A percentile compares a stretch with the other conserved stretches of the same genome.
Evolutionary conservation across 1,140 invertebrate species (phyloP).

Genomic region (Cotesia vestalis): DNA sequence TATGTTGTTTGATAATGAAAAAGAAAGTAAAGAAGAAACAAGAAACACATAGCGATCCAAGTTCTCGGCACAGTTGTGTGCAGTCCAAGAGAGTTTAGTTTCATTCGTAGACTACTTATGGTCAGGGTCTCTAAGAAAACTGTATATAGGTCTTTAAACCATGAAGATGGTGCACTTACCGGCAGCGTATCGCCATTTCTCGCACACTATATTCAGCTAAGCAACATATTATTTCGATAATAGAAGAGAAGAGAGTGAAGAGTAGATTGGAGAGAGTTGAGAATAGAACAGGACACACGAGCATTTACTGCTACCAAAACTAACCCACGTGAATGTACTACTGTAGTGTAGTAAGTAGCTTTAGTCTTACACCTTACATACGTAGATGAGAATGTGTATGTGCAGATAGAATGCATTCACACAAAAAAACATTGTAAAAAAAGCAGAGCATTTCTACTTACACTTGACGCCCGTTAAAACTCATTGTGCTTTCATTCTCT

Average conservation of each 20-base stretch:
- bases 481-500: too few species aligned
- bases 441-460: conserved; percentile 10
- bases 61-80: background rate
- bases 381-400: background rate
- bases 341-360: background rate
- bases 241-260: too few species aligned
- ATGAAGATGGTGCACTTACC: conserved; percentile 34
- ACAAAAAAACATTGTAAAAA: background rate
- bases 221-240: background rate
- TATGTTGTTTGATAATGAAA: background rate
- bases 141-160: conserved; percentile 3
- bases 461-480: background rate
- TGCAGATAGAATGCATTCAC: background rate
- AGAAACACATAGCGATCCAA: background rate
- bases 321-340: conserved; percentile 43
- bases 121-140: background rate
- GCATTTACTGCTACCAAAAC: conserved; percentile 47
- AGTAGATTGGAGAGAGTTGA: too few species aligned
- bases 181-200: background rate
- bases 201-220: background rate
- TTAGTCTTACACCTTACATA: conserved; percentile 9
- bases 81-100: conserved; percentile 27
- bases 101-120: background rate
- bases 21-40: background rate
- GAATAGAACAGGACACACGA: conserved; percentile 1